phyloP scores from a whole-genome alignment of 2,888 invertebrate species.

The Acleris holmiana region DNA sequence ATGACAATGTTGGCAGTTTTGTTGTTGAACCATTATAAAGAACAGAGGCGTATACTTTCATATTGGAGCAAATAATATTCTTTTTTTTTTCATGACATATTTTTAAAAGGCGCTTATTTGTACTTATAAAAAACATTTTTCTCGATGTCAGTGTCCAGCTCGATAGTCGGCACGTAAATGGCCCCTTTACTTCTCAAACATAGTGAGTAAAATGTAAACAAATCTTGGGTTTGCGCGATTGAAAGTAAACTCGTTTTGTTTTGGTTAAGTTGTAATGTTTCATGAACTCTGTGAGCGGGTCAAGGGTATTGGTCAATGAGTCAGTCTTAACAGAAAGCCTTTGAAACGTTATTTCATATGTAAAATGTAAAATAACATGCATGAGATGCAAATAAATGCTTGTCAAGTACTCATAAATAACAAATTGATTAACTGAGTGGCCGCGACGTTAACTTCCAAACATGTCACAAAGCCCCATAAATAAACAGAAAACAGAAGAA shows the following conservation, averaged over 20 bases:
- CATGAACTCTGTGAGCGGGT: neutral
- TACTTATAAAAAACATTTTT: no score
- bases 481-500: conserved; percentile 26
- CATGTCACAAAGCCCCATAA: conserved; percentile 14
- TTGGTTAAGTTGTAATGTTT: neutral
- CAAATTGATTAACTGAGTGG: conserved; percentile 2
- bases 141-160: no score
- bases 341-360: neutral
- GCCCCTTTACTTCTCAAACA: neutral
- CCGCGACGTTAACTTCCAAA: conserved; percentile 11
- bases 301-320: neutral
- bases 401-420: neutral
- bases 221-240: neutral
- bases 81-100: no score
- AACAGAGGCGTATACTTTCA: no score
- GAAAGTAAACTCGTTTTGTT: conserved; percentile 9
- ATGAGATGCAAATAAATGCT: conserved; percentile 1
- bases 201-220: conserved; percentile 52
- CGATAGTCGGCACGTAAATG: no score
- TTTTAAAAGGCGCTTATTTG: no score
- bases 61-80: no score
- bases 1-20: no score
- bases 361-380: neutral
- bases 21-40: no score
- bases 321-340: neutral